Evolutionary conservation across 2,113 vertebrate genomes (phyloP).

Genomic region (Pionites leucogaster): DNA sequence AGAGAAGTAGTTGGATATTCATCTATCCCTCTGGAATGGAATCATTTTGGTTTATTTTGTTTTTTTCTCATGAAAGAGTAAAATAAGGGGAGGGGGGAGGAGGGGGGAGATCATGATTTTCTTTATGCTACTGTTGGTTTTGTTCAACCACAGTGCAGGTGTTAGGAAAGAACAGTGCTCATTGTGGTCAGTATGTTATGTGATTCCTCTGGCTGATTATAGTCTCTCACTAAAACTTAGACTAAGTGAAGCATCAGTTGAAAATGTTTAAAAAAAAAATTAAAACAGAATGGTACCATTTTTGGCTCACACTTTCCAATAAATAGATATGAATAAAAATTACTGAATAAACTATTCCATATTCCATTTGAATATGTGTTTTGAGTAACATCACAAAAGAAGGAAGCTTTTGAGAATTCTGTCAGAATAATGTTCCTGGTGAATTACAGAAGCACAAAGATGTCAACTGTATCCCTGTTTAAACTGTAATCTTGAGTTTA

Average conservation of each 20-base stretch:
- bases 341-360: not conserved
- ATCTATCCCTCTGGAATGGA: not conserved
- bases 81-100: not conserved
- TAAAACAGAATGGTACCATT: not conserved
- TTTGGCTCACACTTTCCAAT: not conserved
- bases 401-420: not conserved
- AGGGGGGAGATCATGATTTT: not conserved
- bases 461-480: not conserved
- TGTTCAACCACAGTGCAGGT: not conserved
- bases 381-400: not conserved
- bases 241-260: not conserved
- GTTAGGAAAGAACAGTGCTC: not conserved
- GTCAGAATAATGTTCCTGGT: not conserved
- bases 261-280: not conserved
- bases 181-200: not conserved
- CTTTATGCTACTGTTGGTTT: not conserved
- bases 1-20: not conserved
- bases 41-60: not conserved
- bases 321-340: not conserved
- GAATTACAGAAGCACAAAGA: not conserved
- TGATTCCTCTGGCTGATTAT: not conserved
- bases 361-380: not conserved
- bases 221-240: not conserved
- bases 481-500: not conserved
- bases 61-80: not conserved